Evolutionary conservation across 2,888 invertebrate species (phyloP).

Genomic region (Sialis fuliginosa): DNA sequence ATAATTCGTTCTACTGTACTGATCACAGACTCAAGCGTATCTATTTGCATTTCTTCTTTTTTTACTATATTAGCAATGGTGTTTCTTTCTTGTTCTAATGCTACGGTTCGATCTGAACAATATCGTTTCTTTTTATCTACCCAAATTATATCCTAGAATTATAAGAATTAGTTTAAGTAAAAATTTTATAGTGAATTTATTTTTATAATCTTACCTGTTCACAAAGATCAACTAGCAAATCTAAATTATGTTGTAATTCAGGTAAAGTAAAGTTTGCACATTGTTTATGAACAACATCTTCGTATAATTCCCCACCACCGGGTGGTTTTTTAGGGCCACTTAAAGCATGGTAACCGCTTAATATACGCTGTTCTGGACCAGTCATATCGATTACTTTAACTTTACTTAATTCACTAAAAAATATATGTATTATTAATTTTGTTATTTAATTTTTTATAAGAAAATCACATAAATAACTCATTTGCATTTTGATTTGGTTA

Average conservation of each 20-base stretch:
- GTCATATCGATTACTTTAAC: conserved; percentile 99
- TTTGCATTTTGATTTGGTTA: too few relatives aligned
- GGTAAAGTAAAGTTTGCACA: conserved; percentile 61
- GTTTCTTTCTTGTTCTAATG: conserved; percentile 61
- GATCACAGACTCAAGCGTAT: conserved; percentile 51
- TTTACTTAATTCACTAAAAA: conserved; percentile 48
- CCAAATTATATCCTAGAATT: conserved; percentile 60
- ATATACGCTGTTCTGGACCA: conserved; percentile 80
- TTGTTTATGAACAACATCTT: conserved; percentile 41
- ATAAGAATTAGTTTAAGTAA: conserved; percentile 5
- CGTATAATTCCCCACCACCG: conserved; percentile 40
- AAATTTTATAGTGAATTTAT: not conserved
- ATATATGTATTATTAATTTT: not conserved
- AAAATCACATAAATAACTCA: not conserved
- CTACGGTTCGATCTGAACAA: conserved; percentile 61
- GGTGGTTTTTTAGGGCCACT: conserved; percentile 40
- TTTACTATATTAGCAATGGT: conserved; percentile 45
- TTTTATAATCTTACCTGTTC: conserved; percentile 48
- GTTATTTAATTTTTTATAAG: not conserved
- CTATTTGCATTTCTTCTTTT: conserved; percentile 55
- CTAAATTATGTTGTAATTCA: conserved; percentile 82
- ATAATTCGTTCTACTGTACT: conserved; percentile 43
- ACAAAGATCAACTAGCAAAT: conserved; percentile 77
- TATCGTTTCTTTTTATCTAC: conserved; percentile 62
- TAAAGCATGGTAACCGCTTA: conserved; percentile 85